Base-by-base conservation (phyloP, 1,140 invertebrate genomes). In the Zaprionus inermis region DNA sequence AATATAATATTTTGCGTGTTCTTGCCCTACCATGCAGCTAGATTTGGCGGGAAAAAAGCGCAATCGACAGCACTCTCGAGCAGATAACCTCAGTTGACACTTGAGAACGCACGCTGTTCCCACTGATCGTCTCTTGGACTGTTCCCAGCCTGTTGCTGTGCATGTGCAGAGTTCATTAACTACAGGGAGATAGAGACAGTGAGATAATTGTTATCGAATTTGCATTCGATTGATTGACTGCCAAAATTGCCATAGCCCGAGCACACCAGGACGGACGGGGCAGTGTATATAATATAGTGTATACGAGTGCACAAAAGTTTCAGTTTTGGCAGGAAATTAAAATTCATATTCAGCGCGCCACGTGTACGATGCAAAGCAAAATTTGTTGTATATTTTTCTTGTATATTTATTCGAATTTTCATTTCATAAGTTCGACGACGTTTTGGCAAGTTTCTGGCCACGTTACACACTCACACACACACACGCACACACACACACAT, bases 341-440 rank as follows among this genome's bases (percentile, higher is more conserved):
- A 57, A 57, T 57, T 38, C 55, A 57, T 38, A 57, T 38, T 57
- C 55, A 57, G 18, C 44, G 32, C 28, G 55, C n/a, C 55, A 57
- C 55, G 55, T 57, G 55, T 36, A 18, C 24, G 54, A 30, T 34
- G 9, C 30, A 34, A 32, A 34, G 11, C 7, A 16, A 30, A n/a
- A n/a, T n/a, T n/a, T n/a, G n/a, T n/a, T n/a, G n/a, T n/a, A n/a
- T 56, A 14, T 32, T 55, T 9, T 12, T 28, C 11, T 18, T 34
- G 32, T 34, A 34, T 18, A 6, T 32, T 18, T 34, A 34, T 56
- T 32, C 55, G 30, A 57, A 32, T 36, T 57, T 57, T 56, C 54
- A 56, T 56, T 56, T 57, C 38, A 32, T 54, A 54, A 54, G 22
- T 54, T 20, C 32, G 55, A 18, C 51, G 14, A 54, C 51, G 24